Base-by-base conservation (phyloP, 2,113 vertebrate genomes). In the Nothoprocta pentlandii region DNA sequence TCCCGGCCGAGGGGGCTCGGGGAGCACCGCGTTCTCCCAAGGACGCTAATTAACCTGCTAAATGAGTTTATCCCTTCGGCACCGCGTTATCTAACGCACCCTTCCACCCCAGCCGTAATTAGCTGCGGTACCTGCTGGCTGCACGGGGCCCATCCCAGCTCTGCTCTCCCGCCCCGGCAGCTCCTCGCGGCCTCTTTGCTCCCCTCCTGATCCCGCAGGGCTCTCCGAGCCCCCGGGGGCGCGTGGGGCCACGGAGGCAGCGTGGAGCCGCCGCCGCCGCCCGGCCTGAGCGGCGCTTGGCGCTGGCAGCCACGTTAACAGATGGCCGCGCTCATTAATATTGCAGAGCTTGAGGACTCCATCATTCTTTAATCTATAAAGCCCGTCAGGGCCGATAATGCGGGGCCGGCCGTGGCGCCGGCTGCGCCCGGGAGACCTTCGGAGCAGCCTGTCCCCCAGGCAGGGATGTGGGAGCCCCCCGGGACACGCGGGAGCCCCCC, bases 261-360 rank as follows among this genome's bases (percentile, higher is more conserved):
- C 36, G 36, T 8, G 36, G 36, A 39, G 16, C 46, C 46, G 46
- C 14, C 16, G 46, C 46, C 46, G 46, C 46, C 20, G 20, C 47
- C 47, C 4, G 21, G 47, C 47, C 47, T 22, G 47, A 49, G 47
- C 47, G 47, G 20, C 9, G 47, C 64, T 87, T 3, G 2, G 41
- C 49, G n/a, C 80, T n/a, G 74, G 26, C 80, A 87, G 88, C 70
- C 77, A 61, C 75, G 23, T 87, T 71, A 71, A 64, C 96, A 97
- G 96, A 96, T 96, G 96, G 96, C 61, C 10, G 2, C 11, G 3
- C 14, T 87, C 87, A 87, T 96, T 94, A 94, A 92, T 94, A 95
- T 93, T 96, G 80, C 83, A 90, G 4, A 85, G 66, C 83, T 76
- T 71, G 32, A 32, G 74, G 83, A 78, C 92, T 70, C 92, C 82